Conservation (phyloP, 2,113 vertebrate genomes). For the Calypte anna region DNA sequence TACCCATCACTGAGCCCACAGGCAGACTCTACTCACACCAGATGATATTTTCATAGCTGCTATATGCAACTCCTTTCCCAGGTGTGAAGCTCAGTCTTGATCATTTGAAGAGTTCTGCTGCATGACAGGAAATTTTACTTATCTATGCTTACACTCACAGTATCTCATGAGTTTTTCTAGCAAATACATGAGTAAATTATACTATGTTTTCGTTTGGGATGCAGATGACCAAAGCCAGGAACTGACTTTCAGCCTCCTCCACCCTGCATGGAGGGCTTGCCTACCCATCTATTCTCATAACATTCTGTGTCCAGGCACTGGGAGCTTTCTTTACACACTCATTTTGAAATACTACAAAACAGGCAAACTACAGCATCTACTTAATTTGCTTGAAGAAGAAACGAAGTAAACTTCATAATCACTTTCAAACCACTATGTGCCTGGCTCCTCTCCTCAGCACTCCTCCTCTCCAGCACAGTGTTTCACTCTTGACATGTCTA, state of each 20-base stretch:
- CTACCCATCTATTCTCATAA: no score
- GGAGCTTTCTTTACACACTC: neutral
- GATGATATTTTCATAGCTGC: neutral
- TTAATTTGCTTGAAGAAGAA: neutral
- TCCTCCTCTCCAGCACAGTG: neutral
- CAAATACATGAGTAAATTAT: neutral
- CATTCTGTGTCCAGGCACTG: neutral
- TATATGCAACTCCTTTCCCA: no score
- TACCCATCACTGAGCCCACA: neutral
- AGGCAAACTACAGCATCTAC: neutral
- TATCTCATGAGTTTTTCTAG: neutral
- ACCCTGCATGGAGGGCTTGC: no score
- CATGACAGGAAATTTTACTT: neutral
- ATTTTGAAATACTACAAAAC: neutral
- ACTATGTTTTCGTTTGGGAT: no score
- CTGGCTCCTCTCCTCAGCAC: no score
- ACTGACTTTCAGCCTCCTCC: neutral
- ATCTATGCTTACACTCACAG: no score
- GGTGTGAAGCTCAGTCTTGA: no score
- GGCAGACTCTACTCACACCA: neutral
- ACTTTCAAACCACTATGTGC: fast-evolving
- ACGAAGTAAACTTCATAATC: neutral
- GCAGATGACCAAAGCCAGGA: neutral
- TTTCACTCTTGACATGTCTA: fast-evolving
- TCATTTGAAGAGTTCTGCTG: neutral